These are phyloP conservation scores for Calliopum simillimum DNA, from an alignment of 2,888 invertebrate species.

Conservation along the genomic window DNA sequence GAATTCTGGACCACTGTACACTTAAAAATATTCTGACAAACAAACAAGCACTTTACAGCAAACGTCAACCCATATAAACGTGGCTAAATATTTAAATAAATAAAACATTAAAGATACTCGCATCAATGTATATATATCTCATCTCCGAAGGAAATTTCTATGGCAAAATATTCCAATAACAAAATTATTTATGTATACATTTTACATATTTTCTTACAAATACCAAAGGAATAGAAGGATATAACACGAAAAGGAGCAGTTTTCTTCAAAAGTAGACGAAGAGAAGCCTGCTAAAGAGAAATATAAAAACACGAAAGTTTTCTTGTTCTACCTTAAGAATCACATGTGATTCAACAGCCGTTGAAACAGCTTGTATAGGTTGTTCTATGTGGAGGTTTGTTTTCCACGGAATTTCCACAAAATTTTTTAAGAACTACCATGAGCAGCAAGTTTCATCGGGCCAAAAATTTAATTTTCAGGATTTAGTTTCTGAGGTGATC, in stretches of 20 bases:
- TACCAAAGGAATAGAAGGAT: neutral
- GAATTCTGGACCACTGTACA: too few species aligned
- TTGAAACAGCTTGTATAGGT: too few species aligned
- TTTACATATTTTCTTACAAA: slow-evolving; percentile 9
- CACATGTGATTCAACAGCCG: neutral
- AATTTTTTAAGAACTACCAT: too few species aligned
- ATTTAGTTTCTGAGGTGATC: too few species aligned
- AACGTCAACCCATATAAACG: neutral
- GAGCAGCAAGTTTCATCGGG: too few species aligned
- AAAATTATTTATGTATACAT: neutral
- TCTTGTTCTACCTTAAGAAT: neutral
- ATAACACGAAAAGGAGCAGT: neutral
- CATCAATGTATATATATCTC: neutral
- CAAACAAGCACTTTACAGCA: too few species aligned
- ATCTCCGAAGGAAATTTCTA: neutral
- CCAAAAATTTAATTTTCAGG: too few species aligned
- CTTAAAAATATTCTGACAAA: too few species aligned
- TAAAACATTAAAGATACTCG: slow-evolving; percentile 17
- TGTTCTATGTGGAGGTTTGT: too few species aligned
- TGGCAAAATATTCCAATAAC: slow-evolving; percentile 1
- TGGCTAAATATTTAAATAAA: slow-evolving; percentile 16
- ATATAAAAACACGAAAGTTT: neutral
- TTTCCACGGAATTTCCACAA: too few species aligned
- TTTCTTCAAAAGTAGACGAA: neutral
- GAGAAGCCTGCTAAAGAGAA: neutral